Base-by-base conservation (phyloP, 2,113 vertebrate genomes). In the Thomomys bottae region DNA sequence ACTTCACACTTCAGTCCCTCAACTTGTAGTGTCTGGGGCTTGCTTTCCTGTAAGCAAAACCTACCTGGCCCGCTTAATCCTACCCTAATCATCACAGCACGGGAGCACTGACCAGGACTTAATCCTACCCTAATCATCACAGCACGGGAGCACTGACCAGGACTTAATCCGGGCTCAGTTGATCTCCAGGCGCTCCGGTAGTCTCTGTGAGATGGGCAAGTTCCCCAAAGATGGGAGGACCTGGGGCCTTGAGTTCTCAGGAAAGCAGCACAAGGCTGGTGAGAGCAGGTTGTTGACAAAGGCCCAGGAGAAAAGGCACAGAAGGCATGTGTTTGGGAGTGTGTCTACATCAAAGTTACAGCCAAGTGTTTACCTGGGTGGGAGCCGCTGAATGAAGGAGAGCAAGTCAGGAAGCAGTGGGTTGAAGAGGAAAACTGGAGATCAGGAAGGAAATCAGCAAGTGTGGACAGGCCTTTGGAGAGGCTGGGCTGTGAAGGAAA, bases 401-500 rank as follows among this genome's bases (percentile, higher is more conserved):
- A 92, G 80, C 64, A 42, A 79, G 64, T 89, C 94, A 54, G 89
- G 94, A 95, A 64, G 91, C 95, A 93, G 95, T 92, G 77, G 86
- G 76, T 7, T 96, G 94, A 75, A 92, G 92, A 95, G 89, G 49
- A 90, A 92, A 80, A 92, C 81, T 93, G 95, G 89, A 96, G 94
- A 80, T 96, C 92, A 95, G 64, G 95, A 81, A 90, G 94, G 90
- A 93, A 83, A 92, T 84, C 94, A 96, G 95, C 92, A 15, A 77
- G 89, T 95, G 94, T 6, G 77, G 92, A 87, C 84, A 93, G 95
- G 94, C 84, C 73, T 90, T 85, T 93, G 20, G 45, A 93, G 95
- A 94, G 90, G 95, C 90, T 14, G 49, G 68, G 93, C 96, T 96
- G 95, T 0, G 91, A 86, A 93, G 92, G 91, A 95, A 96, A 96